Evolutionary conservation across 2,797 vertebrate genomes (phyloP), one percentile per base, ranked within the genome.

Genomic region (Sebastes itinus): DNA sequence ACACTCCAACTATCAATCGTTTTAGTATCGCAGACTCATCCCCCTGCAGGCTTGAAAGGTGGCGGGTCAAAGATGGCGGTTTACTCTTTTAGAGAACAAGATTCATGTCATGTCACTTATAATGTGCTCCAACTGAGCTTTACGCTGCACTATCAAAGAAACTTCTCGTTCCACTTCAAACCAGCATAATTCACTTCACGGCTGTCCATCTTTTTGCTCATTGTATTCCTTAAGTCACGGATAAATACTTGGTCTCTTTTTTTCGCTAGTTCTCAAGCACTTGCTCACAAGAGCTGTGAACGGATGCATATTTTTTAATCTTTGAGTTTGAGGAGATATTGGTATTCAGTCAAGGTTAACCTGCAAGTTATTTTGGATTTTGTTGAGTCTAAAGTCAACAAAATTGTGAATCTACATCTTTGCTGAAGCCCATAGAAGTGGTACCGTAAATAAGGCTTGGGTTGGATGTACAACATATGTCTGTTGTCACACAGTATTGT

Each of bases 41-140:
- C 14, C 0, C 8, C 7, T 58, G 2, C 28, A 12, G 10, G 18
- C 56, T 28, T 69, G 8, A 16, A 38, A 38, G 35, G 12, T 38
- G 35, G 35, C 35, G 35, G 35, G 35, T 38, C 38, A 38, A 42
- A 55, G 30, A 6, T 42, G 6, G 5, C 2, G 2, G 25, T 11
- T 32, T 46, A 32, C 11, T 42, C 8, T 16, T 42, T 32, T 7
- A 16, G 38, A 42, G 38, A 42, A 0, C 38, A 42, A 0, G 0
- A 42, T 14, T 42, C 6, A 16, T 42, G 14, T 42, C 14, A 16
- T 42, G 6, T 42, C 38, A 42, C 14, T 42, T 42, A 42, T 42
- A 16, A 42, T 42, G 38, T 42, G 14, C 38, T 42, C 38, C 6
- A 42, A 42, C 38, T 42, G 14, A 42, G 38, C 30, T 77, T 75